These are phyloP conservation scores for Drosophila gunungcola DNA, from an alignment of 1,140 invertebrate genomes.

Conservation along the genomic window DNA sequence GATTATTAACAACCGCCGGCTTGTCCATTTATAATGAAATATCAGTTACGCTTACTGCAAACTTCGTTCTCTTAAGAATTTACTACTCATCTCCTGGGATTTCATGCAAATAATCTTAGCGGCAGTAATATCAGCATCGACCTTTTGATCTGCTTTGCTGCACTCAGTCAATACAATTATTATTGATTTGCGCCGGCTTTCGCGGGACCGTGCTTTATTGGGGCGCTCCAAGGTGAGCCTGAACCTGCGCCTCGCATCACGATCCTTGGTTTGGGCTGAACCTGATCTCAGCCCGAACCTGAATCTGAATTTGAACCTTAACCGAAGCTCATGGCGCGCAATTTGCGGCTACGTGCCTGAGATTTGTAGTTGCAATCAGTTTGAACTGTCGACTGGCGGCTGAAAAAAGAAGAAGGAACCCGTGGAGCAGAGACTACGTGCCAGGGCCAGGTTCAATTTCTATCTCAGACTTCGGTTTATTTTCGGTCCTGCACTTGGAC, in stretches of 20 bases:
- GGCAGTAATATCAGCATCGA: slow-evolving; percentile 47
- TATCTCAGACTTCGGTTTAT: background rate
- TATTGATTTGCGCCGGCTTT: slow-evolving; percentile 72
- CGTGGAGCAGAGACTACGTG: slow-evolving; percentile 60
- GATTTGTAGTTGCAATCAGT: slow-evolving; percentile 72
- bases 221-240: slow-evolving; percentile 53
- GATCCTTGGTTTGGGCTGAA: slow-evolving; percentile 32
- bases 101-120: slow-evolving; percentile 32
- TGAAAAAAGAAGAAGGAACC: slow-evolving; percentile 8
- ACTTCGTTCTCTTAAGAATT: background rate
- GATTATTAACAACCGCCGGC: no score
- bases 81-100: slow-evolving; percentile 7
- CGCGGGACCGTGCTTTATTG: slow-evolving; percentile 35
- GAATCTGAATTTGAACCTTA: slow-evolving; percentile 11
- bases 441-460: slow-evolving; percentile 34
- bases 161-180: slow-evolving; percentile 79
- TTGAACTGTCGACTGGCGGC: slow-evolving; percentile 63
- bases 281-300: slow-evolving; percentile 17
- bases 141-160: slow-evolving; percentile 75
- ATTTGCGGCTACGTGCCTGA: slow-evolving; percentile 70
- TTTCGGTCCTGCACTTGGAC: slow-evolving; percentile 5
- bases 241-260: slow-evolving; percentile 39
- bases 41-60: no score
- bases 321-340: slow-evolving; percentile 37
- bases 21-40: no score